Evolutionary conservation across 2,113 vertebrate genomes (phyloP).

Genomic region (Myiagra hebetior): DNA sequence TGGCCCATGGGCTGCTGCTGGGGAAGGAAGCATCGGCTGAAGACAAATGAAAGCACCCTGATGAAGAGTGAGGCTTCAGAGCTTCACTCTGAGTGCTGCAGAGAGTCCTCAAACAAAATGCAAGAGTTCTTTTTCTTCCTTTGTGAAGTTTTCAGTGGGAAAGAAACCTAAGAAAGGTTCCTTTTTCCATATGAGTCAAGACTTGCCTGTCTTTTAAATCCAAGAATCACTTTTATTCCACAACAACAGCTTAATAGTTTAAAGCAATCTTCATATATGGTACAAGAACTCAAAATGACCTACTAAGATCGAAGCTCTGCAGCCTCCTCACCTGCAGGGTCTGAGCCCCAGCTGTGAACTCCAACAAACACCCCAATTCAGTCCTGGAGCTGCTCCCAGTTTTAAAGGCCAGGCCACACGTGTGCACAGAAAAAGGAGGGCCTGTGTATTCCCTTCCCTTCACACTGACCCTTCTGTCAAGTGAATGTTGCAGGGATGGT

Average conservation of each 20-base stretch:
- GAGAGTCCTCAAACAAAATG: not conserved
- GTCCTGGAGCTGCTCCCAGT: not conserved
- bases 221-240: not conserved
- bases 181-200: not conserved
- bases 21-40: not conserved
- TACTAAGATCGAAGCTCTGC: not conserved
- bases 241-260: not conserved
- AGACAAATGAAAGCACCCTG: not conserved
- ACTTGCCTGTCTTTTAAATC: not conserved
- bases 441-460: not conserved
- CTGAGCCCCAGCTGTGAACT: not conserved
- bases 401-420: not conserved
- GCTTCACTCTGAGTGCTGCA: not conserved
- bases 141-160: not conserved
- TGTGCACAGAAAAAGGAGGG: not conserved
- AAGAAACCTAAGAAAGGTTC: not conserved
- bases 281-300: not conserved
- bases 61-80: not conserved
- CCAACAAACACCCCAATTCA: not conserved
- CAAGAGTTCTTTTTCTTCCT: not conserved
- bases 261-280: not conserved
- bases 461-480: not conserved
- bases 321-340: not conserved
- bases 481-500: fast-evolving
- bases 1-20: not conserved